Evolutionary conservation across 2,113 vertebrate genomes (phyloP), one percentile per base, ranked within the genome.

Genomic region (Stegastes partitus): DNA sequence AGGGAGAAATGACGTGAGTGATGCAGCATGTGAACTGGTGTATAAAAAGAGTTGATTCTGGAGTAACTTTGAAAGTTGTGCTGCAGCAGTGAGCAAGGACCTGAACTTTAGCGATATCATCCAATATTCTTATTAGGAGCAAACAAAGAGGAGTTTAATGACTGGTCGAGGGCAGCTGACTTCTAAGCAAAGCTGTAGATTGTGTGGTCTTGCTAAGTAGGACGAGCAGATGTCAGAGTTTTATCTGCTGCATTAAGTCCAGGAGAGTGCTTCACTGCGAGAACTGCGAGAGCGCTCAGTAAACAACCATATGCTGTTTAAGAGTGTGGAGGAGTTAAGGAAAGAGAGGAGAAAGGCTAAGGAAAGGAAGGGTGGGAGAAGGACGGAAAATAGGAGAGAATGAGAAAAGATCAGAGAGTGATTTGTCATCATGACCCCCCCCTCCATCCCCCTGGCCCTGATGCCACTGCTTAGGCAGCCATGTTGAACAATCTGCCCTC

Each of bases 221-320:
- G 91, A 73, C 81, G 25, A 93, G 77, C 94, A 94, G 93, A 94
- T 94, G 93, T 93, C 87, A 84, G 84, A 82, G 88, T 77, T 79
- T 92, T 87, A 93, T 94, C 82, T 84, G 86, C 87, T 84, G 91
- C 79, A 87, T 92, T 92, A 91, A 90, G 84, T 89, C 90, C 84
- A 87, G 69, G 74, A 90, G 87, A 87, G 78, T 88, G 84, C 86
- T 87, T 93, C 80, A 83, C 90, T 90, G 45, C 61, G 87, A 89
- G 89, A 83, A 84, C 80, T 68, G 72, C 6, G 22, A 63, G 79
- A 79, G 74, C 44, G 55, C 62, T 62, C 71, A 53, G 78, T 64
- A 71, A 82, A 87, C 21, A 44, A 71, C 85, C 90, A 93, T 90
- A 92, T 94, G 93, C 63, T 80, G 63, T 71, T 67, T 16, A 74